A percentile compares a stretch with the other conserved stretches of the same genome.
phyloP scores from a whole-genome alignment of 2,888 invertebrate species.

The Brenthis daphne region DNA sequence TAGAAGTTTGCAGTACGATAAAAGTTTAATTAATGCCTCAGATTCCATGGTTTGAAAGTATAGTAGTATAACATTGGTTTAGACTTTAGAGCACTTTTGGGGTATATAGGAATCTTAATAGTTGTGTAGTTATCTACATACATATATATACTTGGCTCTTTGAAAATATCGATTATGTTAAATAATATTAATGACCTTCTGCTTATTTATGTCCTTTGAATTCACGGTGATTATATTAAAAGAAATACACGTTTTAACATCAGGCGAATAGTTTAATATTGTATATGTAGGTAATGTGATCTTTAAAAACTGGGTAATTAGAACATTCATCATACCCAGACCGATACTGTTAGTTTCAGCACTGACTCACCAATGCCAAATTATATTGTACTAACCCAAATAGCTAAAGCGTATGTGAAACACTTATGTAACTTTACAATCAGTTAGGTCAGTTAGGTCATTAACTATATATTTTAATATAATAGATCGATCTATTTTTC shows the following conservation, averaged over 20 bases:
- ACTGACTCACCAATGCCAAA: constrained; percentile 66
- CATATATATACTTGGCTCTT: too few species aligned
- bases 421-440: constrained; percentile 45
- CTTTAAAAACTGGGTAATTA: constrained; percentile 71
- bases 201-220: too few species aligned
- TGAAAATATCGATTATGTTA: too few species aligned
- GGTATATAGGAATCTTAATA: too few species aligned
- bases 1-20: too few species aligned
- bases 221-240: too few species aligned
- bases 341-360: constrained; percentile 61
- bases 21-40: too few species aligned
- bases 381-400: constrained; percentile 62
- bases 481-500: background rate
- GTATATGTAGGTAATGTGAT: constrained; percentile 56
- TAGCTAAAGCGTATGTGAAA: constrained; percentile 51
- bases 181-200: too few species aligned
- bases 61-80: too few species aligned
- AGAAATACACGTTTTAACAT: background rate
- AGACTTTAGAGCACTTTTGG: too few species aligned
- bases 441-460: background rate
- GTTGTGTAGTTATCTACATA: too few species aligned
- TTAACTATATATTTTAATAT: background rate
- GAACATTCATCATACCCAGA: constrained; percentile 66
- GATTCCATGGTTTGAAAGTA: too few species aligned
- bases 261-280: background rate